Conservation (phyloP, 2,888 invertebrate species). For the Omphaloscelis lunosa region DNA sequence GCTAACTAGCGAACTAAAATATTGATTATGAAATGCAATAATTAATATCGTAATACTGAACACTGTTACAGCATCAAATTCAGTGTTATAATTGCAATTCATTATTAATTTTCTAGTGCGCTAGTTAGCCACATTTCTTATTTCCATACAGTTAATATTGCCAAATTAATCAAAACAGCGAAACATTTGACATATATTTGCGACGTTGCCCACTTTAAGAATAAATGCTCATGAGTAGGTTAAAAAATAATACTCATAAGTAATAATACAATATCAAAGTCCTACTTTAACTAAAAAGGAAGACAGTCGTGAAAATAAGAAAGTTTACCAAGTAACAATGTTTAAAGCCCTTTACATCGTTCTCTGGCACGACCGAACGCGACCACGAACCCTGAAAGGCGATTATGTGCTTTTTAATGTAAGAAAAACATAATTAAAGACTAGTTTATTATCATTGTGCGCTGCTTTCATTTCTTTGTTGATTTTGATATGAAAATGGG, state of each 20-base stretch:
- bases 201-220: too few relatives aligned
- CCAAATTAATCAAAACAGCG: too few relatives aligned
- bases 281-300: neutral
- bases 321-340: slow-evolving; percentile 33
- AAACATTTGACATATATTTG: too few relatives aligned
- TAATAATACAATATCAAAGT: neutral
- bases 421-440: slow-evolving; percentile 49
- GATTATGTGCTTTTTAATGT: slow-evolving; percentile 47
- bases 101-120: too few relatives aligned
- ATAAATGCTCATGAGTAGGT: too few relatives aligned
- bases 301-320: neutral
- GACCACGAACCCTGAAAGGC: slow-evolving; percentile 23
- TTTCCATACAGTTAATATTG: too few relatives aligned
- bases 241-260: neutral
- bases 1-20: too few relatives aligned
- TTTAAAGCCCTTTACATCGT: slow-evolving; percentile 31
- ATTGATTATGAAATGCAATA: too few relatives aligned
- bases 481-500: slow-evolving; percentile 26
- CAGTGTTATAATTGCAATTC: too few relatives aligned
- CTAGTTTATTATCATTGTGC: slow-evolving; percentile 27
- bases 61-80: too few relatives aligned
- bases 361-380: slow-evolving; percentile 49
- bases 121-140: too few relatives aligned
- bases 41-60: too few relatives aligned
- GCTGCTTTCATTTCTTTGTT: slow-evolving; percentile 13